phyloP scores from a whole-genome alignment of 2,888 invertebrate genomes.

The Timema cristinae region DNA sequence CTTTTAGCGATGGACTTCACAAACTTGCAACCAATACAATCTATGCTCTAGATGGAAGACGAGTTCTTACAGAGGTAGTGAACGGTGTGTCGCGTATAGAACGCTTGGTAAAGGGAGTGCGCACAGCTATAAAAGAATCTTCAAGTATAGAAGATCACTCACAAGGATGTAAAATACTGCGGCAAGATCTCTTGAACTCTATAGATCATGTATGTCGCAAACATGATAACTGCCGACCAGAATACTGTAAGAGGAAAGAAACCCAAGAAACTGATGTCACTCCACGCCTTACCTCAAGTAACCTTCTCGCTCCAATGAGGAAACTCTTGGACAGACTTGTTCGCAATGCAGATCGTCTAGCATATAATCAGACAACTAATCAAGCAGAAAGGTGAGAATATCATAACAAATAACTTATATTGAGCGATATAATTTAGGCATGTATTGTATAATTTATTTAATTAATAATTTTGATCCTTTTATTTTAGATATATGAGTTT shows the following conservation, averaged over 20 bases:
- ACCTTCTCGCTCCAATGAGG: background rate
- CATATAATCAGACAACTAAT: background rate
- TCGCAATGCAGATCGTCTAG: constrained; percentile 3
- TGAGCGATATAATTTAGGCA: no score
- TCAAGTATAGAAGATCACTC: background rate
- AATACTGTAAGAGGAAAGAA: background rate
- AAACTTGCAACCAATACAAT: background rate
- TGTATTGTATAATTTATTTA: background rate
- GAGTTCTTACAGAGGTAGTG: background rate
- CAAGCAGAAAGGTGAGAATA: background rate
- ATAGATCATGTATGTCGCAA: background rate
- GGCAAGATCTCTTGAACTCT: background rate
- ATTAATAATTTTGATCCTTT: background rate
- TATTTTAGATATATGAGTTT: constrained; percentile 6
- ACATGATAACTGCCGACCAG: background rate
- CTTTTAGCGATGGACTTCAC: constrained; percentile 1
- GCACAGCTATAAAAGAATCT: background rate
- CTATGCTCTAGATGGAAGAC: constrained; percentile 3
- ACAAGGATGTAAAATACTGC: background rate
- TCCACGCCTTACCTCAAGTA: background rate
- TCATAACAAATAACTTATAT: background rate
- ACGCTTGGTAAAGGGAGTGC: constrained; percentile 6
- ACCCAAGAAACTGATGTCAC: background rate
- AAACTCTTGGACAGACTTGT: constrained; percentile 5
- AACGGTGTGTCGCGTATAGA: background rate